These are phyloP conservation scores for Cynoglossus semilaevis DNA, from an alignment of 2,113 vertebrate genomes.

Conservation along the genomic window DNA sequence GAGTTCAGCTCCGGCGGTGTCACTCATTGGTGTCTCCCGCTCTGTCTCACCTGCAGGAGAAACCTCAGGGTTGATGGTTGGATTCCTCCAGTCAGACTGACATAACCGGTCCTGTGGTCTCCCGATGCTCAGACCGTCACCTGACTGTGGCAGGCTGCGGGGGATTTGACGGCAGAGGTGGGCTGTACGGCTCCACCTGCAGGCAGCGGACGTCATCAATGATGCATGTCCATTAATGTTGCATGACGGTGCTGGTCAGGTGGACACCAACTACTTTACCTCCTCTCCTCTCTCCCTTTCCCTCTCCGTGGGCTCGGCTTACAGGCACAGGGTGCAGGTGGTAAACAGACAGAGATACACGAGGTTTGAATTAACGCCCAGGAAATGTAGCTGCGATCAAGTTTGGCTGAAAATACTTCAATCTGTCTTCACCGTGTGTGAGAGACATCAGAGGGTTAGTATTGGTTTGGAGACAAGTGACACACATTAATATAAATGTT, in stretches of 20 bases:
- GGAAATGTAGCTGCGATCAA: neutral
- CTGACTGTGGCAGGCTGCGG: neutral
- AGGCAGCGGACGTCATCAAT: conserved; percentile 61
- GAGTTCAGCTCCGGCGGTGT: conserved; percentile 9
- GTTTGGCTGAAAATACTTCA: too few species aligned
- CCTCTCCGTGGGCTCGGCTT: conserved; percentile 53
- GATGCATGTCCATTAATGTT: conserved; percentile 73
- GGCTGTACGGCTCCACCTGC: conserved; percentile 25
- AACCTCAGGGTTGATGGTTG: too few species aligned
- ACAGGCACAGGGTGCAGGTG: conserved; percentile 39
- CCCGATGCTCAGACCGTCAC: neutral
- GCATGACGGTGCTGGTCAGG: conserved; percentile 55
- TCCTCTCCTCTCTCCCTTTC: conserved; percentile 30
- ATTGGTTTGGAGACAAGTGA: too few species aligned
- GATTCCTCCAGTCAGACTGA: too few species aligned
- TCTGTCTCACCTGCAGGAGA: conserved; percentile 11
- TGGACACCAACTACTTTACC: conserved; percentile 41
- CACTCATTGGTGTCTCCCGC: conserved; percentile 48
- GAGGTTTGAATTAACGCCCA: neutral
- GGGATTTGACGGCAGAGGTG: conserved; percentile 17
- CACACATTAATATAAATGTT: too few species aligned
- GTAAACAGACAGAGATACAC: conserved; percentile 1
- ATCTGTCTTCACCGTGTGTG: too few species aligned
- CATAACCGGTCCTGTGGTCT: too few species aligned
- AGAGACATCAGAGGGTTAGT: too few species aligned